Percentiles rank a stretch among this genome's conserved stretches.
Conservation (phyloP, 2,888 invertebrate genomes). For the Hoplodrina ambigua region DNA sequence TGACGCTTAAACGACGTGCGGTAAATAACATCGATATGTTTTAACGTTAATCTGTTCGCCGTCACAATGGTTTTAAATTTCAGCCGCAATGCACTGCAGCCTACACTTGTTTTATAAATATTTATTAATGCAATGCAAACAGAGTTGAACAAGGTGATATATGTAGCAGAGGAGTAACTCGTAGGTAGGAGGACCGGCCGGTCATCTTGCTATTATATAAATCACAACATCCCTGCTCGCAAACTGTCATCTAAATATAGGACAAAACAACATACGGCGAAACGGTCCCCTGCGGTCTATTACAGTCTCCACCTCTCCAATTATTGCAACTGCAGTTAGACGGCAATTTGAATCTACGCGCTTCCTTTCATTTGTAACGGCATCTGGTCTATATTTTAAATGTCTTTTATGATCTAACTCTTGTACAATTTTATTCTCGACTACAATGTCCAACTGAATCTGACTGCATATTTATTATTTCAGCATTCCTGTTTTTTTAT, state of each 20-base stretch:
- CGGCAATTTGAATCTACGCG: slow-evolving; percentile 79
- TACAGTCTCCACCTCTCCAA: slow-evolving; percentile 77
- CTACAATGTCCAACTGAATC: neutral
- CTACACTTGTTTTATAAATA: slow-evolving; percentile 63
- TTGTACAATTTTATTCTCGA: slow-evolving; percentile 5
- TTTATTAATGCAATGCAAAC: slow-evolving; percentile 45
- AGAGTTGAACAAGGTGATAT: slow-evolving; percentile 12
- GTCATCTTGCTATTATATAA: slow-evolving; percentile 71
- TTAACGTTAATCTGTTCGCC: slow-evolving; percentile 70
- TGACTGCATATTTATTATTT: slow-evolving; percentile 4
- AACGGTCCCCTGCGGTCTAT: slow-evolving; percentile 77
- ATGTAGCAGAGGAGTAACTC: slow-evolving; percentile 25
- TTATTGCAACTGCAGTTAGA: slow-evolving; percentile 81
- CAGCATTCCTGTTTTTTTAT: slow-evolving; percentile 1
- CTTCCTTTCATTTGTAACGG: slow-evolving; percentile 76
- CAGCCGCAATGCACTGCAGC: slow-evolving; percentile 68
- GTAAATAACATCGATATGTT: slow-evolving; percentile 65
- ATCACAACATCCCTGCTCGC: slow-evolving; percentile 75
- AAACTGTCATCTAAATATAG: slow-evolving; percentile 79
- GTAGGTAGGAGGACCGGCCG: slow-evolving; percentile 39
- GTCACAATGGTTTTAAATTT: slow-evolving; percentile 71
- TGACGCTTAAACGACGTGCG: slow-evolving; percentile 57
- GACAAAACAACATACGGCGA: slow-evolving; percentile 70
- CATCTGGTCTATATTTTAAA: slow-evolving; percentile 51
- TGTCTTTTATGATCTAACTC: slow-evolving; percentile 33